Base-by-base conservation (phyloP, 2,888 invertebrate species). In the Eupsilia transversa region DNA sequence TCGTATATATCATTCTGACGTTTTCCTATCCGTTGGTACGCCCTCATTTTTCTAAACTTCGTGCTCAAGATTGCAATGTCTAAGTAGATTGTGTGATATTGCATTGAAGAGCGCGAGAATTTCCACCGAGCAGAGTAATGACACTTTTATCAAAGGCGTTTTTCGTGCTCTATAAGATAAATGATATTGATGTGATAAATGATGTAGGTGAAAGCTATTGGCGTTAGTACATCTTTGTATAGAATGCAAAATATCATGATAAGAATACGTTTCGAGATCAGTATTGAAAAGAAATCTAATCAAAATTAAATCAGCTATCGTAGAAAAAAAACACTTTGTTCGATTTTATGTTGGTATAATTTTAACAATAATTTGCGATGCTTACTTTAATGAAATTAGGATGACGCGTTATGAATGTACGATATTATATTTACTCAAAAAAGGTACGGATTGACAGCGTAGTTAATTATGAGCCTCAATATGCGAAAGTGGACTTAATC, bases 31-130 rank as follows among this genome's bases (percentile, higher is more conserved):
- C 57, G 43, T 46, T 64, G 20, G 56, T 38, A 59, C 27, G 57
- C 76, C 30, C 63, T 54, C 67, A 81, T 79, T 79, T 79, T 79
- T 79, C 76, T 76, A 79, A 81, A 68, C 76, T 75, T 27, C 61
- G 35, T 59, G 67, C 38, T 76, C 56, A 67, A 79, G 79, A 79
- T 81, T 76, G 79, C 79, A 79, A 57, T 75, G 52, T 79, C 57
- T 81, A 75, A 67, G 52, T 64, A 76, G 61, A 67, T 54, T 64
- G 77, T 35, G 54, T 64, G 41, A 68, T 76, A 76, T 76, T 76
- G 64, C 82, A 64, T 60, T 78, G 49, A 57, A 59, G 30, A 52
- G 14, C 49, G 27, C 43, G 46, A 68, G 38, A 61, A 27, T 64
- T 72, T 57, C n/a, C 73, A 73, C 46, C 38, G 52, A 60, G 33